Evolutionary conservation across 1,140 invertebrate species (phyloP).

Genomic region (Drosophila yakuba): DNA sequence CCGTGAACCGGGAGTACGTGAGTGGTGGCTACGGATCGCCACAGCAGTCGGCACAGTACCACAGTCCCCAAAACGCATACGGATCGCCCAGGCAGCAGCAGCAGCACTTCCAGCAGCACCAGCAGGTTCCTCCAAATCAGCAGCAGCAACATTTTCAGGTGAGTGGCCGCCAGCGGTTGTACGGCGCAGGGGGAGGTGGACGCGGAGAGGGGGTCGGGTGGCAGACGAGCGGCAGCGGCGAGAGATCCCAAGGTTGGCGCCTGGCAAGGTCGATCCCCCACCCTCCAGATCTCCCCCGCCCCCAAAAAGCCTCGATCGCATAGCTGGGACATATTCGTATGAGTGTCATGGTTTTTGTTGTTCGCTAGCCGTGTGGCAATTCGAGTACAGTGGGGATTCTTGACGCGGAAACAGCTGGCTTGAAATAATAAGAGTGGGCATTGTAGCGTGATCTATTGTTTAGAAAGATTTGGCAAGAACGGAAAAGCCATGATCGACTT

Average conservation of each 20-base stretch:
- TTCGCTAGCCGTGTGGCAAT: conserved; percentile 28
- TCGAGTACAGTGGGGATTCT: conserved; percentile 35
- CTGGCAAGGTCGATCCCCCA: conserved; percentile 39
- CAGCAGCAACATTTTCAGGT: conserved; percentile 81
- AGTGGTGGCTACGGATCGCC: conserved; percentile 45
- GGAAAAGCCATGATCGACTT: too few species aligned
- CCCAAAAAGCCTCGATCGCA: conserved; percentile 20
- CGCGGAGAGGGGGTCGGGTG: conserved; percentile 7
- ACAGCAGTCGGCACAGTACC: conserved; percentile 50
- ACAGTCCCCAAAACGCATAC: conserved; percentile 44
- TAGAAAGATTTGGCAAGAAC: too few species aligned
- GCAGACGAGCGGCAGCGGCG: conserved; percentile 26
- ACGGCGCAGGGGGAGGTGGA: conserved; percentile 1
- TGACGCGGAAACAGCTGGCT: background rate
- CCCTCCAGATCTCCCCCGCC: conserved; percentile 8
- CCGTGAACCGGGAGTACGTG: conserved; percentile 69
- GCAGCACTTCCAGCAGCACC: conserved; percentile 43
- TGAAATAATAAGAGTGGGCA: too few species aligned
- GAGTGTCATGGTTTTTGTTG: conserved; percentile 37
- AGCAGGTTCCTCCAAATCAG: conserved; percentile 62
- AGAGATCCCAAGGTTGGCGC: conserved; percentile 51
- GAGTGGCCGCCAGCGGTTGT: conserved; percentile 36
- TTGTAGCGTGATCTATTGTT: too few species aligned
- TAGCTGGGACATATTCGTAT: conserved; percentile 32
- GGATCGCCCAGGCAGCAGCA: conserved; percentile 65